Conservation (phyloP, 2,888 invertebrate genomes). For the Caprella mutica region DNA sequence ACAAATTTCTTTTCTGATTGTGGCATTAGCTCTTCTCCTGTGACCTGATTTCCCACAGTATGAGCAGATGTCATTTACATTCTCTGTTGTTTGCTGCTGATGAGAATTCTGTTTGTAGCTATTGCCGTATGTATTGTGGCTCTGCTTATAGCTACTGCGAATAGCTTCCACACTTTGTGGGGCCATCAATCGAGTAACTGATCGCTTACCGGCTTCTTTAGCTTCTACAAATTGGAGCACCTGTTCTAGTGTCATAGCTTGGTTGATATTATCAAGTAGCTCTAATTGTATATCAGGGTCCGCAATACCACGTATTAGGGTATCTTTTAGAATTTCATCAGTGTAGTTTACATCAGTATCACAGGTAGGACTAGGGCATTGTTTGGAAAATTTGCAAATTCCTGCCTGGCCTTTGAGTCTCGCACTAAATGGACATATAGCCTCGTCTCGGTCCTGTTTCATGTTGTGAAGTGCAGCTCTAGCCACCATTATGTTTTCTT, state of each 20-base stretch:
- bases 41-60: too few species aligned
- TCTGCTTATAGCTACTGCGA: too few species aligned
- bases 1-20: too few species aligned
- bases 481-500: conserved; percentile 3
- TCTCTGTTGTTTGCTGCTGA: neutral
- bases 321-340: neutral
- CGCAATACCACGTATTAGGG: neutral
- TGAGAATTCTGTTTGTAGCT: neutral
- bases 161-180: neutral
- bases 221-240: neutral
- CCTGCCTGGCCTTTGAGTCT: neutral
- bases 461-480: neutral
- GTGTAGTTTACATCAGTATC: neutral
- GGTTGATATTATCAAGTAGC: neutral
- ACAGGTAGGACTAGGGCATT: neutral
- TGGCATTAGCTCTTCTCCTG: too few species aligned
- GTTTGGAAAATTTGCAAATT: neutral
- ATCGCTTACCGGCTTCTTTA: neutral
- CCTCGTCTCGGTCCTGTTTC: conserved; percentile 1
- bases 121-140: too few species aligned
- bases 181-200: neutral
- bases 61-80: neutral
- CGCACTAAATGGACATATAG: neutral
- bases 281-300: neutral
- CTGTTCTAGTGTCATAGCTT: neutral